These are phyloP conservation scores for Ondatra zibethicus DNA, from an alignment of 2,113 vertebrate species.

Conservation along the genomic window DNA sequence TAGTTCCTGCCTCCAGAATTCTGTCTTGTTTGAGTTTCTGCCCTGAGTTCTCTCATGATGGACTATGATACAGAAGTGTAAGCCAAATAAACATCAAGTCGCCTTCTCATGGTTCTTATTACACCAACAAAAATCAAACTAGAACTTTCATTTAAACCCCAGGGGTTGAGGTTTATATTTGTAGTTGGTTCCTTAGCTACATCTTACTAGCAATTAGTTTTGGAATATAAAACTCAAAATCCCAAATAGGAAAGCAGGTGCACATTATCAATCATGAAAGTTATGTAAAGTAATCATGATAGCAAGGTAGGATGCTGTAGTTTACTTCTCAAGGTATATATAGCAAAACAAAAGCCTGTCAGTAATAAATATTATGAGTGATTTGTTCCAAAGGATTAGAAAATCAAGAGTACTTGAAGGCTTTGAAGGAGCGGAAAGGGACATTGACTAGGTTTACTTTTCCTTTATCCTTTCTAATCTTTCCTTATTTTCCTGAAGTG, in stretches of 20 bases:
- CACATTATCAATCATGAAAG: slow-evolving; percentile 23
- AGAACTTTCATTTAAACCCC: background rate
- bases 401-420: background rate
- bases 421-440: background rate
- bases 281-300: slow-evolving; percentile 36
- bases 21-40: background rate
- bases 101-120: background rate
- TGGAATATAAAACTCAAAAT: background rate
- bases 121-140: background rate
- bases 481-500: background rate
- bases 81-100: background rate
- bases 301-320: background rate
- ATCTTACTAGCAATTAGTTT: background rate
- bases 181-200: background rate
- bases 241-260: background rate
- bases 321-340: slow-evolving; percentile 35
- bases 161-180: background rate
- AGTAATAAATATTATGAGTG: slow-evolving; percentile 18
- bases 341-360: slow-evolving; percentile 9
- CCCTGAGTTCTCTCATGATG: background rate
- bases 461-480: background rate
- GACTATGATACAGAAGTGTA: background rate
- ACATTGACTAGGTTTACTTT: background rate
- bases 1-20: background rate
- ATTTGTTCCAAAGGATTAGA: background rate